Conservation (phyloP, 2,113 vertebrate species). For the Antechinus flavipes region DNA sequence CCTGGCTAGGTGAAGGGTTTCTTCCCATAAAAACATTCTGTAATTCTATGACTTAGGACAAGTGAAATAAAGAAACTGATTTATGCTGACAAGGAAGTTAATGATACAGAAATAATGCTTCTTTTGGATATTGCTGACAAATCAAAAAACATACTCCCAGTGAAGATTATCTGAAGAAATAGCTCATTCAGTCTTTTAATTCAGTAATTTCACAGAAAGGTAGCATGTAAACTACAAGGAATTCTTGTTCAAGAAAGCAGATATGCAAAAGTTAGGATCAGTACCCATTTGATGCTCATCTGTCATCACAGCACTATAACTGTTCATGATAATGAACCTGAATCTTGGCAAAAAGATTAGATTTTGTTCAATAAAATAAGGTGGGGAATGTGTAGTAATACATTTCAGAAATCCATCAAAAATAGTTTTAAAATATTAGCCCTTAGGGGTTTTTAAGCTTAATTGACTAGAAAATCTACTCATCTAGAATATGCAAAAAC, state of each 20-base stretch:
- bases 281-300: background rate
- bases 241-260: background rate
- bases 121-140: background rate
- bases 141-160: background rate
- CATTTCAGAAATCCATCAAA: background rate
- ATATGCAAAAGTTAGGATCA: background rate
- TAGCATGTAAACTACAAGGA: background rate
- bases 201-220: background rate
- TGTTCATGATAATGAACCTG: background rate
- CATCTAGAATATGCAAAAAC: background rate
- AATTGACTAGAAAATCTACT: background rate
- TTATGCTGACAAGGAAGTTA: background rate
- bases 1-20: background rate
- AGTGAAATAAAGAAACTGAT: background rate
- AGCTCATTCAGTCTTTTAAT: background rate
- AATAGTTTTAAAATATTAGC: background rate
- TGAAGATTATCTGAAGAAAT: background rate
- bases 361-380: background rate
- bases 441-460: background rate
- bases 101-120: background rate
- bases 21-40: background rate
- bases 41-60: background rate
- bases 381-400: background rate
- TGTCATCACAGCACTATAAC: background rate
- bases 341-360: background rate